These are phyloP conservation scores for Pachyramphus minor DNA, from an alignment of 2,113 vertebrate genomes.

Conservation along the genomic window DNA sequence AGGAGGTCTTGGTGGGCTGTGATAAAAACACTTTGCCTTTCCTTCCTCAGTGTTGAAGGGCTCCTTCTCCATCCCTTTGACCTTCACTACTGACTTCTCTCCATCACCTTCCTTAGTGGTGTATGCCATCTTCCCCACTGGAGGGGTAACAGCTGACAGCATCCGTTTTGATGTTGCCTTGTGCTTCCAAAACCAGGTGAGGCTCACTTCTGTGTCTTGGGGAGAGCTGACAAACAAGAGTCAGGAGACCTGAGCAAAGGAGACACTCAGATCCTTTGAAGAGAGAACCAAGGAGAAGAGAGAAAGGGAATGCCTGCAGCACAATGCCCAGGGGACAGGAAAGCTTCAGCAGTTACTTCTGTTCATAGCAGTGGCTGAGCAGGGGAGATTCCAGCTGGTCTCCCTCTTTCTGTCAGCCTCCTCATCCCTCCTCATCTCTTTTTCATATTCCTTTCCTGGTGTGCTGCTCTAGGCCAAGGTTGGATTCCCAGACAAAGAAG, in stretches of 20 bases:
- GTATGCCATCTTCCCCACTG: conserved; percentile 74
- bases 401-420: not conserved
- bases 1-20: not conserved
- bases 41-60: conserved; percentile 67
- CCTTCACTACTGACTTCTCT: conserved; percentile 68
- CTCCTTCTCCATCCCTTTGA: conserved; percentile 72
- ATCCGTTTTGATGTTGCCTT: conserved; percentile 70
- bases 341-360: not conserved
- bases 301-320: not conserved
- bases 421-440: not conserved
- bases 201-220: not conserved
- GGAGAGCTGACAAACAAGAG: not conserved
- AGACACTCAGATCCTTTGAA: not conserved
- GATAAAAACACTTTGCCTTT: not conserved
- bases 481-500: conserved; percentile 67
- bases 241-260: not conserved
- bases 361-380: not conserved
- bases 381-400: not conserved
- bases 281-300: not conserved
- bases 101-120: conserved; percentile 74
- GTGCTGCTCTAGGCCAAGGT: conserved; percentile 61
- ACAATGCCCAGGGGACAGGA: not conserved
- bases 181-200: conserved; percentile 83
- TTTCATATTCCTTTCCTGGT: not conserved
- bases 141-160: conserved; percentile 73